Evolutionary conservation across 1,140 invertebrate genomes (phyloP), one percentile per base, ranked within the genome.

Genomic region (Pseudomyrmex dendroicus): DNA sequence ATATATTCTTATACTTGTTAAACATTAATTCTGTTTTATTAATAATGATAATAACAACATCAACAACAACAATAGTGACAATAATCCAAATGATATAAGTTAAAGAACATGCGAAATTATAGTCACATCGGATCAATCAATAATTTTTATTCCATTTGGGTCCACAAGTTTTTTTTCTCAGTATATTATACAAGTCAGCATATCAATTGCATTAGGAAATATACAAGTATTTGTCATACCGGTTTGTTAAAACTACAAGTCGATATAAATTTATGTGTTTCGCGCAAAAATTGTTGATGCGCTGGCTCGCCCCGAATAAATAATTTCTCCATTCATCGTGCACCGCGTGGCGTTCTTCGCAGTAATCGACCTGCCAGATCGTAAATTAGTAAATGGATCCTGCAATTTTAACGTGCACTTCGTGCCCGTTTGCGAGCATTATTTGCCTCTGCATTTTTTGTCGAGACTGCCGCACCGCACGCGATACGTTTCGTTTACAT

Each of bases 381-480:
- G 54, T 80, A 72, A 80, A 80, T 80, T 67, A 80, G 76, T 70
- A 70, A 80, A 70, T 80, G 76, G 66, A 80, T 78, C 54, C 76
- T 80, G 76, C 76, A 80, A 80, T 80, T 80, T 80, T 80, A 80
- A 80, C 66, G 56, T 56, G 46, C 76, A 22, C 15, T 70, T 8
- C 76, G 20, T 70, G 12, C 76, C 20, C 64, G 22, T 59, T 52
- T 35, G 20, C 76, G 44, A 12, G 44, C 44, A 80, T 80, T 80
- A 80, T 70, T 70, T 17, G 35, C 44, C 44, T 57, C 12, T 22
- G 12, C 64, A 48, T 46, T 73, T 73, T 73, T 73, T 74, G 48
- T 73, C 20, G 35, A 7, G 15, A 35, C 35, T 17, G 52, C 64
- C 35, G 35, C 5, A 35, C 2, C 5, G 35, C 35, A 35, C 35